phyloP scores from a whole-genome alignment of 1,140 invertebrate species.

The Lanistes nyassanus region DNA sequence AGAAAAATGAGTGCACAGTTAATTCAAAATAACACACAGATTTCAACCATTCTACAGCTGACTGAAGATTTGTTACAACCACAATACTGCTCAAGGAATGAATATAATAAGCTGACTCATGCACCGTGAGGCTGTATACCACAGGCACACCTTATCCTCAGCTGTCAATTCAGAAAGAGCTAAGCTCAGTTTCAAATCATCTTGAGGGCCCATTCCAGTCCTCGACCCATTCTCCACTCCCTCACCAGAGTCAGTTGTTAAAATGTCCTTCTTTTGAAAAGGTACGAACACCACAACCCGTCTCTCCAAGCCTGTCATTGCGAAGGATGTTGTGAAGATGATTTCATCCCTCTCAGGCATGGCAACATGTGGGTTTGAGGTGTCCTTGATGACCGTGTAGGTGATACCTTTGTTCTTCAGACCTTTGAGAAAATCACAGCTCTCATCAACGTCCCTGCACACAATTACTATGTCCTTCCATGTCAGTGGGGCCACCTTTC shows the following conservation, averaged over 20 bases:
- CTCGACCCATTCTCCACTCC: background rate
- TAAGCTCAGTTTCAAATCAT: constrained; percentile 21
- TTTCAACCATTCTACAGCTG: too few species aligned
- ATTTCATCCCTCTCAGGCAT: background rate
- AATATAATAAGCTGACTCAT: constrained; percentile 25
- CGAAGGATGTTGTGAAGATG: constrained; percentile 21
- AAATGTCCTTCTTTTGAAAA: constrained; percentile 10
- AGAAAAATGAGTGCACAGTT: too few species aligned
- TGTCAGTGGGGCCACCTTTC: background rate
- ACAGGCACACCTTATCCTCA: constrained; percentile 22
- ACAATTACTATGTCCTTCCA: constrained; percentile 31
- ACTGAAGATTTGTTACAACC: background rate
- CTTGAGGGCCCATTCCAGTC: background rate
- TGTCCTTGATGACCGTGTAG: constrained; percentile 8
- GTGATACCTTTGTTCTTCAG: constrained; percentile 14
- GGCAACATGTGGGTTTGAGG: constrained; percentile 17
- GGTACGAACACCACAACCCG: constrained; percentile 30
- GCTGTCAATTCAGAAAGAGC: constrained; percentile 11
- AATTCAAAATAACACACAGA: too few species aligned
- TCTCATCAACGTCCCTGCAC: background rate
- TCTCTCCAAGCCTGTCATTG: constrained; percentile 30
- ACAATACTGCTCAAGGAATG: constrained; percentile 18
- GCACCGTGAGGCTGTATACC: constrained; percentile 32
- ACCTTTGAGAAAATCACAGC: constrained; percentile 1
- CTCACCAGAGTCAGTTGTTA: background rate